A percentile compares a stretch with the other conserved stretches of the same genome.
Conservation (phyloP, 2,113 vertebrate genomes). For the Sciurus niger region DNA sequence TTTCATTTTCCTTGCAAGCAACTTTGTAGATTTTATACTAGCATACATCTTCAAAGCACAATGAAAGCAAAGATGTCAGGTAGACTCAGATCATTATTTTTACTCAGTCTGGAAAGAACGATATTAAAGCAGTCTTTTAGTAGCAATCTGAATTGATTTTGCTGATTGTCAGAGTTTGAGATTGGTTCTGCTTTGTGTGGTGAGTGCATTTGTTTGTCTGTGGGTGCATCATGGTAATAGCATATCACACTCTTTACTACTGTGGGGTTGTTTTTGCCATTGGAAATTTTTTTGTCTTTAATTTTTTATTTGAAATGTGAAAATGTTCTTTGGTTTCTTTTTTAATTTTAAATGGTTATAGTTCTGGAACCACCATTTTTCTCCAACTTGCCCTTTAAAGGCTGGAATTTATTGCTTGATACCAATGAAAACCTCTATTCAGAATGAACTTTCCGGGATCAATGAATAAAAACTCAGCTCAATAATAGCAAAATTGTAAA, state of each 20-base stretch:
- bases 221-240: constrained; percentile 39
- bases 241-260: background rate
- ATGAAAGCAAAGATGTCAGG: constrained; percentile 71
- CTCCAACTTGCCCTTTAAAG: background rate
- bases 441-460: constrained; percentile 58
- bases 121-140: constrained; percentile 52
- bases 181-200: constrained; percentile 45
- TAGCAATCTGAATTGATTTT: constrained; percentile 69
- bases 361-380: constrained; percentile 66
- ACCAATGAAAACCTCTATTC: constrained; percentile 53
- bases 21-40: constrained; percentile 50
- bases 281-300: constrained; percentile 62
- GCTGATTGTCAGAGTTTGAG: constrained; percentile 46
- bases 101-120: constrained; percentile 48
- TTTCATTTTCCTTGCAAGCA: constrained; percentile 47
- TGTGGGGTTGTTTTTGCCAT: constrained; percentile 64
- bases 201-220: constrained; percentile 61
- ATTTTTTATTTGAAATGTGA: constrained; percentile 51
- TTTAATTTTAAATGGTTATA: constrained; percentile 59
- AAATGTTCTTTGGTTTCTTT: background rate
- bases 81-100: constrained; percentile 70
- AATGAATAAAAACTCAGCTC: constrained; percentile 37
- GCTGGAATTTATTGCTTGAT: constrained; percentile 23
- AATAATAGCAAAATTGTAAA: constrained; percentile 52
- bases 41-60: background rate